Evolutionary conservation across 2,797 vertebrate species (phyloP), one percentile per base, ranked within the genome.

Genomic region (Poeciliopsis infans): DNA sequence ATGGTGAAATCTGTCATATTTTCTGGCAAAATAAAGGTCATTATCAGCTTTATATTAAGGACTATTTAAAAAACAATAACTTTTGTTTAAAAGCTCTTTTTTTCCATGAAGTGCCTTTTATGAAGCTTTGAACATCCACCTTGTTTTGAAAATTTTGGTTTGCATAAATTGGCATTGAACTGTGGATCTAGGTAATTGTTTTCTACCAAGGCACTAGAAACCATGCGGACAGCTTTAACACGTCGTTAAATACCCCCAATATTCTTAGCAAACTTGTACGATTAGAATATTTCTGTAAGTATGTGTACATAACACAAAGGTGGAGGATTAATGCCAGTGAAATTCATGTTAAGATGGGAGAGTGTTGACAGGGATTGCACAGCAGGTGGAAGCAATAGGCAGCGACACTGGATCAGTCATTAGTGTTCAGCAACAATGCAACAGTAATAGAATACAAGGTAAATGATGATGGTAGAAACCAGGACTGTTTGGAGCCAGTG

Each of bases 191-290:
- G 77, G 83, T 89, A 75, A 83, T 77, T 87, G 89, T 93, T 93
- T 88, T 91, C 91, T 88, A 93, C 89, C 84, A 96, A 96, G 95
- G 95, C 95, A 96, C 95, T 95, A 91, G 88, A 93, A 93, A 94
- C 89, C 88, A 64, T 88, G 91, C 92, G 89, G 87, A 92, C 75
- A 90, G 88, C 86, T 87, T 92, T 86, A 45, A 68, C 66, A 78
- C 77, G 51, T 28, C 78, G 16, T 46, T 36, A 68, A 79, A 81
- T 55, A 83, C 81, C 83, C 57, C 71, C 61, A 36, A 77, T 23
- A 76, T 47, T 53, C 78, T 57, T 43, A 2, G 71, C 79, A 43
- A 86, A 79, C 80, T 33, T 81, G 57, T 57, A 64, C 64, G 33
- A 45, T 72, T 47, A 36, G 57, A 46, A 51, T 77, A 18, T 83